These are phyloP conservation scores for Parnassius orleans DNA, from an alignment of 2,888 invertebrate species.

Conservation along the genomic window DNA sequence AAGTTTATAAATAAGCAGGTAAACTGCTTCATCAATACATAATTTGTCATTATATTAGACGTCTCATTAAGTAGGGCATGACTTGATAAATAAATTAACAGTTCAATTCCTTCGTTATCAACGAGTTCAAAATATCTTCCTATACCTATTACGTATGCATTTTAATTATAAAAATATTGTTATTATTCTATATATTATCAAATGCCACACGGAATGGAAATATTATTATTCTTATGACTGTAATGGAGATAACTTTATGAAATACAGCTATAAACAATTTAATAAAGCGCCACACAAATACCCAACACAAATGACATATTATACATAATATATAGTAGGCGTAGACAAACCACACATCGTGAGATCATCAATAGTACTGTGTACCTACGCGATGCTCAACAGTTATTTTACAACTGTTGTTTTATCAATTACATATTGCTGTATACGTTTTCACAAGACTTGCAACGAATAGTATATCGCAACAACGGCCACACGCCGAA, in stretches of 20 bases:
- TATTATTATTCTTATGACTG: conserved; percentile 5
- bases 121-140: too few species aligned
- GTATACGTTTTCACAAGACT: too few species aligned
- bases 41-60: too few species aligned
- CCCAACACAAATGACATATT: not conserved
- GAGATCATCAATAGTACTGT: conserved; percentile 1
- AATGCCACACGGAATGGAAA: conserved; percentile 34
- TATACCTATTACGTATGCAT: not conserved
- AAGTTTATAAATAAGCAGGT: not conserved
- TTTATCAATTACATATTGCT: too few species aligned
- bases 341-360: not conserved
- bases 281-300: not conserved
- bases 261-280: not conserved
- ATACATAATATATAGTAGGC: not conserved
- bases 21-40: not conserved
- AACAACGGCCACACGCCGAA: too few species aligned
- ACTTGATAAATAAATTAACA: too few species aligned
- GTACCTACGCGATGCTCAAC: too few species aligned
- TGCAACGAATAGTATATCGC: too few species aligned
- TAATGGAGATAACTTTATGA: not conserved
- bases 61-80: too few species aligned
- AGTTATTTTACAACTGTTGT: too few species aligned
- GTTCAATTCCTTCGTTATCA: too few species aligned
- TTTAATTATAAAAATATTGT: not conserved
- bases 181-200: not conserved